phyloP scores from a whole-genome alignment of 2,888 invertebrate species.

The Noctua janthe region DNA sequence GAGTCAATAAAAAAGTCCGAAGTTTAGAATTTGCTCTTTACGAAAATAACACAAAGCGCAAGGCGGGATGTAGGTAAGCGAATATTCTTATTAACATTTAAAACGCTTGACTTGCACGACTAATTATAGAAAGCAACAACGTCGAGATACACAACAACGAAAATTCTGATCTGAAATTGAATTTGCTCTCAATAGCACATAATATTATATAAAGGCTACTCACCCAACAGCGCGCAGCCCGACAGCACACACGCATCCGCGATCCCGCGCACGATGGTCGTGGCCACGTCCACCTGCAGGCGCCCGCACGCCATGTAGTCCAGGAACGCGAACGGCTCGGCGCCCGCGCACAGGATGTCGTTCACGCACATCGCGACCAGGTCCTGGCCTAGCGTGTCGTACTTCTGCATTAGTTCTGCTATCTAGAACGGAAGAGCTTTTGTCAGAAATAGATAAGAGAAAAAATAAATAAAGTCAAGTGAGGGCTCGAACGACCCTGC shows the following conservation, averaged over 20 bases:
- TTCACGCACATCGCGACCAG: conserved; percentile 99
- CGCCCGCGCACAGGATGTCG: conserved; percentile 98
- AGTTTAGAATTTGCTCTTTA: neutral
- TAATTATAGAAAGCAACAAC: neutral
- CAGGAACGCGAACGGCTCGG: conserved; percentile 98
- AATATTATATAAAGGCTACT: too few relatives aligned
- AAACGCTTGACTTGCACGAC: neutral
- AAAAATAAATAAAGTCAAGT: too few relatives aligned
- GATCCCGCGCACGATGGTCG: conserved; percentile 95
- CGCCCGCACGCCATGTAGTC: conserved; percentile 99
- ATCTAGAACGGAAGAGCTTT: conserved; percentile 90
- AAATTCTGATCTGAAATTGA: neutral
- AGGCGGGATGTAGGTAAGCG: too few relatives aligned
- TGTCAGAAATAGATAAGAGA: too few relatives aligned
- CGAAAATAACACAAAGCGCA: neutral
- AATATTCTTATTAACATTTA: neutral
- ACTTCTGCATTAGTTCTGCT: conserved; percentile 94
- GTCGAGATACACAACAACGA: neutral
- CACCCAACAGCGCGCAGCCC: conserved; percentile 97
- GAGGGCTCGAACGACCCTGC: too few relatives aligned
- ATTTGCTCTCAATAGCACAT: neutral
- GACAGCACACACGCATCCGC: conserved; percentile 96
- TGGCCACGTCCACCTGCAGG: conserved; percentile 94
- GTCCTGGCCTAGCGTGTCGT: conserved; percentile 97
- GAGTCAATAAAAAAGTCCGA: too few relatives aligned